phyloP scores from a whole-genome alignment of 2,797 vertebrate genomes.

The Columba guinea region DNA sequence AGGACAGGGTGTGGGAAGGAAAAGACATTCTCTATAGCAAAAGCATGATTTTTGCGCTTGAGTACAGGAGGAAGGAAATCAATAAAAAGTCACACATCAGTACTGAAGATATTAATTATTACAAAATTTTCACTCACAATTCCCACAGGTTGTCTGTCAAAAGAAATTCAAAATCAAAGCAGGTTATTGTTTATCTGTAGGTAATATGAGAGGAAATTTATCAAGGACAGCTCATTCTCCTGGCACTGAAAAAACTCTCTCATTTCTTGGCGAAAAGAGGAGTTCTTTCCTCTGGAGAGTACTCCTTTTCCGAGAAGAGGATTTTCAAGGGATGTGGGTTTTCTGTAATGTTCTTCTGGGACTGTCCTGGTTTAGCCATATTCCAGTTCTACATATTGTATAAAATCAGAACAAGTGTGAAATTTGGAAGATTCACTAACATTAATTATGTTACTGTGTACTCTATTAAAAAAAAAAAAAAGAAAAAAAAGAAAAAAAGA shows the following conservation, averaged over 20 bases:
- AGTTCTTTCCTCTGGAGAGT: background rate
- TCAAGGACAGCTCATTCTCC: background rate
- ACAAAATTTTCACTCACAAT: background rate
- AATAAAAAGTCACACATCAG: background rate
- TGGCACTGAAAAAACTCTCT: background rate
- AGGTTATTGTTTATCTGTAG: background rate
- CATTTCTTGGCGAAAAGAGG: background rate
- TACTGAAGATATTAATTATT: background rate
- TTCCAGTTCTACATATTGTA: background rate
- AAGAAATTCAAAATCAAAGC: constrained; percentile 14
- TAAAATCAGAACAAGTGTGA: background rate
- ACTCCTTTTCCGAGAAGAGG: constrained; percentile 23
- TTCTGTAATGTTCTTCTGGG: constrained; percentile 17
- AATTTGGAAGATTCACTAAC: background rate
- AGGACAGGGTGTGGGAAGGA: background rate
- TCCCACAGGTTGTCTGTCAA: background rate
- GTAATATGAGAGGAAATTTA: background rate
- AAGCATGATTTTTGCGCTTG: background rate
- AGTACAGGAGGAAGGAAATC: background rate
- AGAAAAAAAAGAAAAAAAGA: background rate
- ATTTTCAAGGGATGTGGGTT: constrained; percentile 35
- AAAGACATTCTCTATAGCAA: background rate
- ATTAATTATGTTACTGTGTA: background rate
- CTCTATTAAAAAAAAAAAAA: background rate
- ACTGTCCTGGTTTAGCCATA: background rate